phyloP scores from a whole-genome alignment of 2,888 invertebrate genomes.

The Neria commutata region DNA sequence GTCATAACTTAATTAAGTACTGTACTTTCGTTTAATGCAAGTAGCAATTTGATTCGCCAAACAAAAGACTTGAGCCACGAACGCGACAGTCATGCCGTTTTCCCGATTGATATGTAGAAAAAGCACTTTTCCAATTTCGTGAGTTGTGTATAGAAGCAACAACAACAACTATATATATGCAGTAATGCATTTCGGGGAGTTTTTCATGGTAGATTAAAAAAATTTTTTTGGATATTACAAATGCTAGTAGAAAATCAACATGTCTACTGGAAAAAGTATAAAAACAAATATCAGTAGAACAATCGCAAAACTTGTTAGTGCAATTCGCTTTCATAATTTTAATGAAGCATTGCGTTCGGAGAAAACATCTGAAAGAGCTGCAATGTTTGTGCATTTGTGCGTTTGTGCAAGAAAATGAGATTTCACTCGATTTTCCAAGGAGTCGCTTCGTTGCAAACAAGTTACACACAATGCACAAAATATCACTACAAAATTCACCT shows the following conservation, averaged over 20 bases:
- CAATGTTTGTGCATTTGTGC: not conserved
- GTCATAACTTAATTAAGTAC: too few relatives aligned
- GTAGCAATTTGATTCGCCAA: too few relatives aligned
- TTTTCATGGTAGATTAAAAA: not conserved
- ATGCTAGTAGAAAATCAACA: not conserved
- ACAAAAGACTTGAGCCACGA: too few relatives aligned
- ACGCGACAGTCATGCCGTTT: not conserved
- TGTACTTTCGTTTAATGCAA: too few relatives aligned
- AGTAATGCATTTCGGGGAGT: not conserved
- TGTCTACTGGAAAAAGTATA: too few relatives aligned
- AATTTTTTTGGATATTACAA: not conserved
- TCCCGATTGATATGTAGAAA: constrained; percentile 19
- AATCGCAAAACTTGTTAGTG: too few relatives aligned
- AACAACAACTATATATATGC: not conserved
- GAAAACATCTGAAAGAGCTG: too few relatives aligned
- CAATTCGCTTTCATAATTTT: too few relatives aligned
- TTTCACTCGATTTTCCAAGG: constrained; percentile 19
- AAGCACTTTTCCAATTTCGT: constrained; percentile 2
- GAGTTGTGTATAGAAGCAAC: not conserved
- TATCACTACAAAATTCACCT: constrained; percentile 19
- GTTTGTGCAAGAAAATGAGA: not conserved
- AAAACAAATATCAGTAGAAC: too few relatives aligned
- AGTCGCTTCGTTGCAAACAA: not conserved
- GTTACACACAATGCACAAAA: not conserved
- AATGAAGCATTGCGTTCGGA: too few relatives aligned